Percentiles rank a stretch among this genome's conserved stretches.
Conservation (phyloP, 2,797 vertebrate species). For the Falco cherrug region DNA sequence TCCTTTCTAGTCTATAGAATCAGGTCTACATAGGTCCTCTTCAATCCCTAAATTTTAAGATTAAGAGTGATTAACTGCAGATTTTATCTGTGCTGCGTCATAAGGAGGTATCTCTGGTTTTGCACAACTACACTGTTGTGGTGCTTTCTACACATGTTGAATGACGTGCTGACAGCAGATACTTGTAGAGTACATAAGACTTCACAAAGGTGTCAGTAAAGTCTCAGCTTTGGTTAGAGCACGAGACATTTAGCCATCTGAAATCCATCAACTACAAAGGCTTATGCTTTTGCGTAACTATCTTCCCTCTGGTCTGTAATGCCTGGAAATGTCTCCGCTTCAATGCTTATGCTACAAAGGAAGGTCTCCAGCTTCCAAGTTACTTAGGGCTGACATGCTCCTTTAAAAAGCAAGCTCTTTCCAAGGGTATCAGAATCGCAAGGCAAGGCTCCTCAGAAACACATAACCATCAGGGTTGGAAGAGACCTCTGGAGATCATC, state of each 20-base stretch:
- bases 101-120: neutral
- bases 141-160: neutral
- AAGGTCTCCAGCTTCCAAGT: neutral
- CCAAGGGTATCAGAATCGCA: neutral
- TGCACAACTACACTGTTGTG: neutral
- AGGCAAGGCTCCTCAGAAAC: neutral
- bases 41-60: neutral
- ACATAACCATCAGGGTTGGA: too few relatives aligned
- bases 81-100: neutral
- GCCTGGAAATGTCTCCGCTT: neutral
- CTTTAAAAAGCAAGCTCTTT: neutral
- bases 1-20: neutral
- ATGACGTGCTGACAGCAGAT: neutral
- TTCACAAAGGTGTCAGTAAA: neutral
- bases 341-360: neutral
- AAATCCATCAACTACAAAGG: neutral
- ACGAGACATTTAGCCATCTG: neutral
- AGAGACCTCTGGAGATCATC: too few relatives aligned
- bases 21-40: neutral
- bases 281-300: neutral
- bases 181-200: neutral
- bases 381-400: neutral
- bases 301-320: neutral
- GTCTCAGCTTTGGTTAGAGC: neutral
- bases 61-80: neutral